Percentiles rank a stretch among this genome's conserved stretches.
Evolutionary conservation across 2,113 vertebrate species (phyloP).

Genomic region (Crypturellus undulatus): DNA sequence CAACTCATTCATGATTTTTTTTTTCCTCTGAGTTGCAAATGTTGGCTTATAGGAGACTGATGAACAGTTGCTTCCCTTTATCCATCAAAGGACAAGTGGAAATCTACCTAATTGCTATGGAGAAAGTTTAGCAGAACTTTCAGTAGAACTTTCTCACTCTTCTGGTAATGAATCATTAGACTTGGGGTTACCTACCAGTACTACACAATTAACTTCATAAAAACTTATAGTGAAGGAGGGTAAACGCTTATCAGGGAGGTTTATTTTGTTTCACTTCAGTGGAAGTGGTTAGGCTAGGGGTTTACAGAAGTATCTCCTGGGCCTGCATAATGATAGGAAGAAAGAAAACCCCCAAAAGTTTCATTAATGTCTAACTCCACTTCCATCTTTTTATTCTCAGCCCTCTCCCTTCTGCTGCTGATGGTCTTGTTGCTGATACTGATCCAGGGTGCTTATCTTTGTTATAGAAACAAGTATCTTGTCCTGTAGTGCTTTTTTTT

Average conservation of each 20-base stretch:
- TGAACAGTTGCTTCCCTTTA: not conserved
- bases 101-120: fast-evolving
- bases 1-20: not conserved
- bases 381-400: fast-evolving
- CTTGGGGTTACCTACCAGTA: not conserved
- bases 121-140: not conserved
- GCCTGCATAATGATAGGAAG: not conserved
- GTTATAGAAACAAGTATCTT: not conserved
- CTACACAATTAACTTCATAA: not conserved
- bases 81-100: not conserved
- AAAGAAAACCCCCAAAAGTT: not conserved
- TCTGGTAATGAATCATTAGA: not conserved
- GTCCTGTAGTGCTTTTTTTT: too few relatives aligned
- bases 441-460: not conserved
- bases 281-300: not conserved
- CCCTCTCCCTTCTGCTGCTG: not conserved
- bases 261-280: not conserved
- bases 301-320: not conserved
- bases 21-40: fast-evolving
- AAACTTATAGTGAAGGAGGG: not conserved
- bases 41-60: not conserved
- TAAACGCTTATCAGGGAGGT: not conserved
- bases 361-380: not conserved
- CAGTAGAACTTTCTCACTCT: not conserved
- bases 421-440: not conserved